Conservation (phyloP, 2,888 invertebrate genomes). For the Meta bourneti region DNA sequence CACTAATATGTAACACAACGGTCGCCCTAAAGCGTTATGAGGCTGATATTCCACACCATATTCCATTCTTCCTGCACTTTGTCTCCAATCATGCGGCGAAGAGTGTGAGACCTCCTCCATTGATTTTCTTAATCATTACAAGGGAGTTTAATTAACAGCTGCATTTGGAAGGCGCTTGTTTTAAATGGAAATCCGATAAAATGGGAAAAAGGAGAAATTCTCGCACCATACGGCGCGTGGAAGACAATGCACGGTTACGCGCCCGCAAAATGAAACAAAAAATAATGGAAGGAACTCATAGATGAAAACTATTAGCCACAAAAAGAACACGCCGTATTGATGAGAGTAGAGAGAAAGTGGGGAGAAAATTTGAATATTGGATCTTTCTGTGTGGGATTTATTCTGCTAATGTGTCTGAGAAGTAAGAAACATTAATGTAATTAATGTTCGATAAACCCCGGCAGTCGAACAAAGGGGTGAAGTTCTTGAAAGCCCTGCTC, state of each 20-base stretch:
- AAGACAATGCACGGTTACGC: conserved; percentile 48
- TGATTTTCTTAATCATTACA: conserved; percentile 70
- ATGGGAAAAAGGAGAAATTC: conserved; percentile 51
- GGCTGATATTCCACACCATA: no score
- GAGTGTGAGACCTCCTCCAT: conserved; percentile 33
- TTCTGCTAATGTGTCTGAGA: conserved; percentile 68
- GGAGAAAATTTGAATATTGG: conserved; percentile 73
- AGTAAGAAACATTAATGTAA: conserved; percentile 73
- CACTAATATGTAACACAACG: no score
- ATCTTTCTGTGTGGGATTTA: conserved; percentile 65
- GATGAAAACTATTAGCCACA: conserved; percentile 73
- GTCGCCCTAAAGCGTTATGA: no score
- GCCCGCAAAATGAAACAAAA: neutral
- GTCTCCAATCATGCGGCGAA: neutral
- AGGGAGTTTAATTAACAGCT: conserved; percentile 71
- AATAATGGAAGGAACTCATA: conserved; percentile 24
- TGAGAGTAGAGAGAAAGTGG: conserved; percentile 23
- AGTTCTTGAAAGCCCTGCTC: conserved; percentile 3
- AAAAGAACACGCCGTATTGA: conserved; percentile 60
- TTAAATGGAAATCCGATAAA: conserved; percentile 73
- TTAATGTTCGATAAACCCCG: conserved; percentile 68
- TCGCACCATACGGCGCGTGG: neutral
- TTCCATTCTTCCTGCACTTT: no score
- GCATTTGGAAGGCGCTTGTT: conserved; percentile 58
- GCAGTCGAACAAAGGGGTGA: conserved; percentile 17